These are phyloP conservation scores for Brachypterus glaber DNA, from an alignment of 2,888 invertebrate species.

Conservation along the genomic window DNA sequence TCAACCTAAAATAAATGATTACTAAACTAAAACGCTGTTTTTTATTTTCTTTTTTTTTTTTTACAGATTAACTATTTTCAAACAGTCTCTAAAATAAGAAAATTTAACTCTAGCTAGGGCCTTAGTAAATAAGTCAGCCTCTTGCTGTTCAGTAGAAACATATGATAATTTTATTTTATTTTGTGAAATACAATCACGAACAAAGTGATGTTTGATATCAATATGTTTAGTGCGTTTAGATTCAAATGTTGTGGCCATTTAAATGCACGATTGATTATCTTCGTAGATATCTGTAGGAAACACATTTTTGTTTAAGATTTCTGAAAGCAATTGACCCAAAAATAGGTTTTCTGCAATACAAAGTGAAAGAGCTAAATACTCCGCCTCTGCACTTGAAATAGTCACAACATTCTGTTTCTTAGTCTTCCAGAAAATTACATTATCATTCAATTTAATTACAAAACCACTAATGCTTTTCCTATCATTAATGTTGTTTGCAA, in stretches of 20 bases:
- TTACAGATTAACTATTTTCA: no score
- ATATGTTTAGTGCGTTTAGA: not conserved
- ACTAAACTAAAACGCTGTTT: no score
- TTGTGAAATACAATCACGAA: slow-evolving; percentile 10
- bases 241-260: slow-evolving; percentile 1
- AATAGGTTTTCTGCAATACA: slow-evolving; percentile 11
- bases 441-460: slow-evolving; percentile 14
- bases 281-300: slow-evolving; percentile 6
- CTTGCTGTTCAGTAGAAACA: slow-evolving; percentile 9
- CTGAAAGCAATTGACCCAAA: slow-evolving; percentile 9
- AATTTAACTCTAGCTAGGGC: slow-evolving; percentile 4
- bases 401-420: slow-evolving; percentile 15
- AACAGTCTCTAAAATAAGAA: no score
- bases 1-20: no score
- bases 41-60: no score
- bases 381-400: slow-evolving; percentile 13
- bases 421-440: slow-evolving; percentile 14
- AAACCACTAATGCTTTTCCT: slow-evolving; percentile 17
- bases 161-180: slow-evolving; percentile 9
- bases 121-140: slow-evolving; percentile 13
- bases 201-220: slow-evolving; percentile 14
- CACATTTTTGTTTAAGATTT: slow-evolving; percentile 7
- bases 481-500: slow-evolving; percentile 14
- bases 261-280: slow-evolving; percentile 3
- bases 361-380: slow-evolving; percentile 10